phyloP scores from a whole-genome alignment of 2,888 invertebrate species.

The Alviniconcha strummeri region DNA sequence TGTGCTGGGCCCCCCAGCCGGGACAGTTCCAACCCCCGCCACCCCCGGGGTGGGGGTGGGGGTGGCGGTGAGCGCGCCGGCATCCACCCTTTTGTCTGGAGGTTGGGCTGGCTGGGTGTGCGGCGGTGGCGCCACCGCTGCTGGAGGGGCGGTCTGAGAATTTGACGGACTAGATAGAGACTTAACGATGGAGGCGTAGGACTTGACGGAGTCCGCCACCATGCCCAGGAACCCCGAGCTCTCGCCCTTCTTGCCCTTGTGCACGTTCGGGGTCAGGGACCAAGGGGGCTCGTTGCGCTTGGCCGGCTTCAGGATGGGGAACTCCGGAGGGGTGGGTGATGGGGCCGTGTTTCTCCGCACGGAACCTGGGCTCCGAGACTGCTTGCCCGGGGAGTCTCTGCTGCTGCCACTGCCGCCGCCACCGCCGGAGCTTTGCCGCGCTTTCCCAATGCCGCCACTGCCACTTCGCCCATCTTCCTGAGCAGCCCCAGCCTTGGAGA shows the following conservation, averaged over 20 bases:
- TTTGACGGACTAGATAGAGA: slow-evolving; percentile 22
- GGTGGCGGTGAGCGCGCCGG: too few species aligned
- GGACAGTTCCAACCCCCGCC: too few species aligned
- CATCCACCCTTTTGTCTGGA: too few species aligned
- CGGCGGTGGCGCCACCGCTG: too few species aligned
- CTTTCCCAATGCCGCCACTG: neutral
- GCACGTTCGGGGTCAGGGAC: slow-evolving; percentile 24
- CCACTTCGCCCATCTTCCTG: neutral
- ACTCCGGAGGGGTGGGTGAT: slow-evolving; percentile 1
- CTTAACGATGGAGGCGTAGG: slow-evolving; percentile 33
- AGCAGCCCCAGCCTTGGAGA: neutral
- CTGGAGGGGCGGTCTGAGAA: too few species aligned
- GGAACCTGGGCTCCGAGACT: neutral
- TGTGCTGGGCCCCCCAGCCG: too few species aligned
- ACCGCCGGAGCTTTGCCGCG: neutral
- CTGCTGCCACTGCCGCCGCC: neutral
- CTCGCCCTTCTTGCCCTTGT: neutral
- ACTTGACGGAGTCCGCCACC: slow-evolving; percentile 11
- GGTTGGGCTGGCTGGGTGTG: too few species aligned
- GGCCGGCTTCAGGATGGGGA: slow-evolving; percentile 27
- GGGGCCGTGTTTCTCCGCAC: neutral
- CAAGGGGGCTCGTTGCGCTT: slow-evolving; percentile 32
- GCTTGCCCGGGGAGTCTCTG: neutral
- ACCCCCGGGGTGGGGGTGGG: too few species aligned
- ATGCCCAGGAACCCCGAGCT: slow-evolving; percentile 6